Percentiles rank a stretch among this genome's conserved stretches.
Evolutionary conservation across 1,140 invertebrate species (phyloP).

Genomic region (Drosophila navojoa): DNA sequence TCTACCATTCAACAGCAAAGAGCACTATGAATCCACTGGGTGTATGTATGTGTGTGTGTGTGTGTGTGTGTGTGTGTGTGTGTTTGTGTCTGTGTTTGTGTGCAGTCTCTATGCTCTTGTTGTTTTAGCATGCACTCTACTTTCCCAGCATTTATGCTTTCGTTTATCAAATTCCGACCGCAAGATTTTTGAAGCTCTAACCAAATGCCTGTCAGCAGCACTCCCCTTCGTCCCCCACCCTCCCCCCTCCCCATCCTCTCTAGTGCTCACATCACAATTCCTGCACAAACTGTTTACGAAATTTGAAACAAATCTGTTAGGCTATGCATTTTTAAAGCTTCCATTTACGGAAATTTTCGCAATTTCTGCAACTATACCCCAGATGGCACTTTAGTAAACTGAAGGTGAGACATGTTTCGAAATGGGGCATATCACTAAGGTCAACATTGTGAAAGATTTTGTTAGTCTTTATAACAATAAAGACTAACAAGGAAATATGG

Average conservation of each 20-base stretch:
- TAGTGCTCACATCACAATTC: background rate
- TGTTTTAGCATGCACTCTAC: slow-evolving; percentile 20
- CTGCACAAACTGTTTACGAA: slow-evolving; percentile 3
- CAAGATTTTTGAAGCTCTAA: slow-evolving; percentile 28
- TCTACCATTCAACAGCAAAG: slow-evolving; percentile 36
- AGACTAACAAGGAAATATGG: too few species aligned
- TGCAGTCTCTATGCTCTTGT: slow-evolving; percentile 1
- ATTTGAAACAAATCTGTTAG: slow-evolving; percentile 13
- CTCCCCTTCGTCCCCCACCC: background rate
- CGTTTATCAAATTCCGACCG: slow-evolving; percentile 63
- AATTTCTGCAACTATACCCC: slow-evolving; percentile 11
- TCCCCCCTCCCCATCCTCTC: too few species aligned
- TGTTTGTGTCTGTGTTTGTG: slow-evolving; percentile 7
- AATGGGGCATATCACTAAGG: too few species aligned
- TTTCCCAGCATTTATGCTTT: slow-evolving; percentile 50
- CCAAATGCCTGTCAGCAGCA: slow-evolving; percentile 32
- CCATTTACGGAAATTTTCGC: slow-evolving; percentile 27
- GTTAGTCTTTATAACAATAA: too few species aligned
- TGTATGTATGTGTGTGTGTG: background rate
- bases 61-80: slow-evolving; percentile 20
- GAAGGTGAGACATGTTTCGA: too few species aligned
- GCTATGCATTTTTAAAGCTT: slow-evolving; percentile 44
- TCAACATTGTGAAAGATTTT: too few species aligned
- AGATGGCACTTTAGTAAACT: slow-evolving; percentile 9
- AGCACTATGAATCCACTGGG: slow-evolving; percentile 15